Base-by-base conservation (phyloP, 2,113 vertebrate species). In the Ibidorhyncha struthersii region DNA sequence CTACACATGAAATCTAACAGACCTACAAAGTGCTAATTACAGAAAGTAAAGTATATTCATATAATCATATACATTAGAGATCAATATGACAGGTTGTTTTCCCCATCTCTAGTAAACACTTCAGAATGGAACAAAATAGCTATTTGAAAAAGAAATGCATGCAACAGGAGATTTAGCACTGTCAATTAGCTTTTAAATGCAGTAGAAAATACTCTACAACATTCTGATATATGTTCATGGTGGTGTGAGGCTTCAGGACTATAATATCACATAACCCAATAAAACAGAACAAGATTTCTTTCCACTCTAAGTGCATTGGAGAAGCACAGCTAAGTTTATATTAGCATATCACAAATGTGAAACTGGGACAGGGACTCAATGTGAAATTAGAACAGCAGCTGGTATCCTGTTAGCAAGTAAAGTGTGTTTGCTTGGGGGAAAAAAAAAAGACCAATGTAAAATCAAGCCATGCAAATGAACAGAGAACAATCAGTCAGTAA, bases 381-480 rank as follows among this genome's bases (percentile, higher is more conserved):
- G 65, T 79, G 90, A 97, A 97, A 97, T 93, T 96, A 94, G 96
- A 97, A 84, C 89, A 79, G 96, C 97, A 97, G 96, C 94, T 97
- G 97, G 95, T 97, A 97, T 96, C 92, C 94, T 91, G 92, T 93
- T 95, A 97, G 83, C 92, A 96, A 97, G 95, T 86, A 94, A 93
- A 96, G 95, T 83, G 63, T 89, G 52, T 56, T 97, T 95, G 92
- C 94, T 95, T 91, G 47, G 19, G 88, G 50, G 41, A 18, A 83
- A 90, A 88, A 81, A 81, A 86, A 96, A 76, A 89, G 27, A 73
- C 91, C 50, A 61, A 34, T 32, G 82, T 21, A 91, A 95, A 95
- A 97, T 79, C 69, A 92, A 95, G 73, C 52, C 83, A 84, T 63
- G 86, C 38, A 93, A 89, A 92, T 11, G 80, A 84, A 79, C 55